Base-by-base conservation (phyloP, 1,140 invertebrate genomes). In the Heliconius nattereri region DNA sequence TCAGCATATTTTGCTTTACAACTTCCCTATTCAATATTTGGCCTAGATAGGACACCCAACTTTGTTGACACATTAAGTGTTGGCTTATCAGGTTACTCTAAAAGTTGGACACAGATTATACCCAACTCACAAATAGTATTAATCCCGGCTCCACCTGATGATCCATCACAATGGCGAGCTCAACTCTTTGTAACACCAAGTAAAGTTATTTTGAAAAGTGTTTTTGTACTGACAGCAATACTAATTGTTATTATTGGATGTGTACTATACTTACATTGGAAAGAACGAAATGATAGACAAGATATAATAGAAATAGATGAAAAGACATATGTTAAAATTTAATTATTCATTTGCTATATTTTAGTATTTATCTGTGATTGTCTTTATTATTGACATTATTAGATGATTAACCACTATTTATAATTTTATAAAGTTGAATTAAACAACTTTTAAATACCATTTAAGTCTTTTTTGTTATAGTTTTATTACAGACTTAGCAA, bases 81-180 rank as follows among this genome's bases (percentile, higher is more conserved):
- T 26, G 98, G 98, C 11, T 95, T 99, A 78, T 97, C 95, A 79
- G 96, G 95, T 76, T 93, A 95, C 84, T 96, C 92, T 0, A 96
- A 96, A 83, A 96, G 96, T 73, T 99, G 98, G 97, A 97, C 97
- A 1, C 98, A 99, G 92, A 97, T 99, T 52, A 99, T 99, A 89
- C 99, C 98, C 49, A 99, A 99, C 91, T 99, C 99, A 2, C 99
- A 99, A 94, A 97, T 99, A 91, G 97, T 99, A 26, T 97, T 99
- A 2, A 98, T 99, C 81, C 99, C 99, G 7, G 96, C 97, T 90
- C 98, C 98, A 9, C 95, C 96, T 5, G 94, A 96, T 80, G 95
- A 98, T 71, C 97, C 98, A 8, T 95, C 94, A 9, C 96, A 96
- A 87, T 99, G 99, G 99, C 97, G 97, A 83, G 98, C 97, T 29